Conservation (phyloP, 2,113 vertebrate species). For the Campylomormyrus numenius region DNA sequence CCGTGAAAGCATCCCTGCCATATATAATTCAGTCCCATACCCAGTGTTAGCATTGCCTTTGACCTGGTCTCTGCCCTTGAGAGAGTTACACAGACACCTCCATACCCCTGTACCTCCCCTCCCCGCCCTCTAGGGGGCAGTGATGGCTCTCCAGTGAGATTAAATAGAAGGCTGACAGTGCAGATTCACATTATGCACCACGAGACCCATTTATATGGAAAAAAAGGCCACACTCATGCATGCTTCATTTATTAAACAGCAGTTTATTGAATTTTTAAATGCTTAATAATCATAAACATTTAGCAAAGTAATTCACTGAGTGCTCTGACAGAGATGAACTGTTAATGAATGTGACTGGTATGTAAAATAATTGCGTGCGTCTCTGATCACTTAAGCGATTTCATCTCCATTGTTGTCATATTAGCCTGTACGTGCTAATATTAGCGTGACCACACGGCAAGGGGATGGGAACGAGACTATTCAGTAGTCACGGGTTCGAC, state of each 20-base stretch:
- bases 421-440: background rate
- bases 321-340: background rate
- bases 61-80: background rate
- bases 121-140: background rate
- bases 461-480: background rate
- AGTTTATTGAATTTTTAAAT: slow-evolving; percentile 6
- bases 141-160: background rate
- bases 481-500: background rate
- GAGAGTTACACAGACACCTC: background rate
- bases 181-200: background rate
- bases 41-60: background rate
- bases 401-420: background rate
- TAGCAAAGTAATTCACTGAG: background rate
- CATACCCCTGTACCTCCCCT: background rate
- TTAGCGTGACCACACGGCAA: background rate
- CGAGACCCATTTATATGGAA: background rate
- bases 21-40: background rate
- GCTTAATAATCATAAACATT: background rate
- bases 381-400: background rate
- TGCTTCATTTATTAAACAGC: slow-evolving; percentile 1
- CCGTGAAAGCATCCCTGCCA: background rate
- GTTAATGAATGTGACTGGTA: background rate
- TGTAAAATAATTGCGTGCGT: background rate
- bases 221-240: background rate
- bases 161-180: background rate